These are phyloP conservation scores for Emydura subglobosa DNA, from an alignment of 2,113 vertebrate species.

Conservation along the genomic window DNA sequence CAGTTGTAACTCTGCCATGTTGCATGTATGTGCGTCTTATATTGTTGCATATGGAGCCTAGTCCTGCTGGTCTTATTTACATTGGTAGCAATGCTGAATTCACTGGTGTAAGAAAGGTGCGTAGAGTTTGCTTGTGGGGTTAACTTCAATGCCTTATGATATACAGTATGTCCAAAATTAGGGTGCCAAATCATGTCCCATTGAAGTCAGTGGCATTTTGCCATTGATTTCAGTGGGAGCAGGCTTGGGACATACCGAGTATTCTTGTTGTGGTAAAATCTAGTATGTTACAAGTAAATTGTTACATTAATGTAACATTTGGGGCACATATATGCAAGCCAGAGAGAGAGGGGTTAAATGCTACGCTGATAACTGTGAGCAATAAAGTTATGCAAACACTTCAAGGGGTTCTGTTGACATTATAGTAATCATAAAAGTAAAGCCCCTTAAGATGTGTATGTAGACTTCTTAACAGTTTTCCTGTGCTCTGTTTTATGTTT, in stretches of 20 bases:
- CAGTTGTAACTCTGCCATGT: not conserved
- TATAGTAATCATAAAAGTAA: conserved; percentile 45
- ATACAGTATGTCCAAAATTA: accelerated
- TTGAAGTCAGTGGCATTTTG: not conserved
- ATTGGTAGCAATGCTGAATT: not conserved
- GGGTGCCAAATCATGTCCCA: not conserved
- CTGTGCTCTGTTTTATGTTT: conserved; percentile 63
- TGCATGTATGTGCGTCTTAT: not conserved
- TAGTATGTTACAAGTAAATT: not conserved
- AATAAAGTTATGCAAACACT: conserved; percentile 44
- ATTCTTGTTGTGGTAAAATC: no score
- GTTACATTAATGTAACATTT: not conserved
- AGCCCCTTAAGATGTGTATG: conserved; percentile 36
- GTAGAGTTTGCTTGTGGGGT: not conserved
- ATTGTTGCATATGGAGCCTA: not conserved
- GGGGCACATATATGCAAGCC: not conserved
- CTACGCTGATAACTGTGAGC: conserved; percentile 40
- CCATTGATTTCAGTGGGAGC: not conserved
- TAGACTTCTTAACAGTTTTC: conserved; percentile 53
- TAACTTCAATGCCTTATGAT: not conserved
- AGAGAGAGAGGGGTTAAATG: conserved; percentile 2
- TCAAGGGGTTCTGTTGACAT: not conserved
- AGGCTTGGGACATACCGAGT: no score
- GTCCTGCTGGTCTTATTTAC: not conserved
- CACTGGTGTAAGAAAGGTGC: not conserved